Percentiles rank a stretch among this genome's conserved stretches.
Evolutionary conservation across 2,113 vertebrate genomes (phyloP).

Genomic region (Gracilinanus agilis): DNA sequence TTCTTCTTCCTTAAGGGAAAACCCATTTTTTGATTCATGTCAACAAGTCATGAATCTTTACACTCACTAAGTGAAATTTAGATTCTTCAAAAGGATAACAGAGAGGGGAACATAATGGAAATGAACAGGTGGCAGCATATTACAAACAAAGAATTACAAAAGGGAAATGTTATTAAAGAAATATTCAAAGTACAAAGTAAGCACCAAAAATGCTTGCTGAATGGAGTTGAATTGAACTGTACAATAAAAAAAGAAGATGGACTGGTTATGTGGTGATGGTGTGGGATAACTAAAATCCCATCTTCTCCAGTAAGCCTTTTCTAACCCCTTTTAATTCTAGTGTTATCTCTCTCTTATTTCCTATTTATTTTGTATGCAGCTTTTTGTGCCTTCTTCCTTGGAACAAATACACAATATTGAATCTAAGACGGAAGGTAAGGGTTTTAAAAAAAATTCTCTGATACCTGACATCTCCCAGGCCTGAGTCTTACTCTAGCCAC

Average conservation of each 20-base stretch:
- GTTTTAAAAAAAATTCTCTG: background rate
- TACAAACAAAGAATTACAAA: background rate
- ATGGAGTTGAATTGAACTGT: background rate
- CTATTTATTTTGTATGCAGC: too few relatives aligned
- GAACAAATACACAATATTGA: too few relatives aligned
- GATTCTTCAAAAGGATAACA: background rate
- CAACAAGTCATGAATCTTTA: background rate
- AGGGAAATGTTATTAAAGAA: background rate
- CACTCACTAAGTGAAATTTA: background rate
- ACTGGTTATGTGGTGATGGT: background rate
- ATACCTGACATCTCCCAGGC: rapidly evolving
- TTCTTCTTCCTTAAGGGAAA: background rate
- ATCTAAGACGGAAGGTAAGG: too few relatives aligned
- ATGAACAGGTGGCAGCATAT: background rate
- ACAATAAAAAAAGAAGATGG: background rate
- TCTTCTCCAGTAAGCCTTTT: background rate
- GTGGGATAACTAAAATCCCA: background rate
- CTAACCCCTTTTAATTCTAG: background rate
- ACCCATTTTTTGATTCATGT: background rate
- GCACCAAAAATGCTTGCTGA: too few relatives aligned
- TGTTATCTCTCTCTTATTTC: background rate
- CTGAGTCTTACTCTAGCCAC: background rate
- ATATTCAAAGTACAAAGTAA: background rate
- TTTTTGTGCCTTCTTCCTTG: too few relatives aligned
- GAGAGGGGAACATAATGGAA: background rate